Evolutionary conservation across 2,113 vertebrate genomes (phyloP).

Genomic region (Podocnemis expansa): DNA sequence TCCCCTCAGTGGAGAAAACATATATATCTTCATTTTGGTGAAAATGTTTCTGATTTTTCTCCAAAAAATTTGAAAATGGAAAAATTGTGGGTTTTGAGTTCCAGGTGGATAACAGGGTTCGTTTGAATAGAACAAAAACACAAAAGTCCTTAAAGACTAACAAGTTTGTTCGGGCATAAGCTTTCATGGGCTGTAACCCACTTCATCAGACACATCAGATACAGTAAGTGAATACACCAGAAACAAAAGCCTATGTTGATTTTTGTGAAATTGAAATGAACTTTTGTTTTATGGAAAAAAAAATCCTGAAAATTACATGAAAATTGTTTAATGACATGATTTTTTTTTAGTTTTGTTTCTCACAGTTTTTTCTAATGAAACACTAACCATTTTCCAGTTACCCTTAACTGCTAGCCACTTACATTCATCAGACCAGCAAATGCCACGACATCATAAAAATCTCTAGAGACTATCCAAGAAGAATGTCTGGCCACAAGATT

Average conservation of each 20-base stretch:
- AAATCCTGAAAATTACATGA: too few species aligned
- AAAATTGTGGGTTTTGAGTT: not conserved
- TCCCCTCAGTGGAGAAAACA: not conserved
- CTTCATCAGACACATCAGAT: too few species aligned
- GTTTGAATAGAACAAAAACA: too few species aligned
- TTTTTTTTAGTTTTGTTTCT: not conserved
- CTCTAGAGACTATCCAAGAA: conserved; percentile 40
- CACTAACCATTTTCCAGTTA: conserved; percentile 17
- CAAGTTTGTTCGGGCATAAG: too few species aligned
- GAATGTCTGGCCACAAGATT: not conserved
- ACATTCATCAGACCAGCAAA: conserved; percentile 17
- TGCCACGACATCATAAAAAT: conserved; percentile 30
- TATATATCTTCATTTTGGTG: too few species aligned
- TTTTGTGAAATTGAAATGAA: not conserved
- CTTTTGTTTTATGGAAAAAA: not conserved
- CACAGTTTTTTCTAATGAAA: not conserved
- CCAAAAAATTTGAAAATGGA: not conserved
- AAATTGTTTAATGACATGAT: not conserved
- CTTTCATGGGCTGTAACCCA: too few species aligned
- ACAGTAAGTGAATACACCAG: too few species aligned
- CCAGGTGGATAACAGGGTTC: too few species aligned
- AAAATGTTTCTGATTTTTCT: not conserved
- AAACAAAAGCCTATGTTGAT: too few species aligned
- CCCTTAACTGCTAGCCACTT: not conserved
- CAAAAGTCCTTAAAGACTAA: too few species aligned